phyloP scores from a whole-genome alignment of 2,113 vertebrate species.

The Paralichthys olivaceus region DNA sequence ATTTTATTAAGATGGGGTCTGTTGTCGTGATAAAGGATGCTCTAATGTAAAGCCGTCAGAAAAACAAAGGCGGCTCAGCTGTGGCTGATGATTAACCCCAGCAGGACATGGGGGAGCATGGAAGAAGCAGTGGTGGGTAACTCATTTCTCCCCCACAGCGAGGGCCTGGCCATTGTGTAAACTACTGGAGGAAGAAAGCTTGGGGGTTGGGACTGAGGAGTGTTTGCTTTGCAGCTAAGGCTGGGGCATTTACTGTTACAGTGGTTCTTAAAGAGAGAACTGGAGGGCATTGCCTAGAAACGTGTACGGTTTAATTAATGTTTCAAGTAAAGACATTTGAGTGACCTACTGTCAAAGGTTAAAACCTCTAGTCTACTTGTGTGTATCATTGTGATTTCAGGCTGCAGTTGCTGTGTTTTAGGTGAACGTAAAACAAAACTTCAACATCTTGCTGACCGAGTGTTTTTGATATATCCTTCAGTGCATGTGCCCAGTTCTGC shows the following conservation, averaged over 20 bases:
- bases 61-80: slow-evolving; percentile 73
- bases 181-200: slow-evolving; percentile 60
- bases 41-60: slow-evolving; percentile 73
- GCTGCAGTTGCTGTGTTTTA: neutral
- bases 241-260: slow-evolving; percentile 59
- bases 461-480: neutral
- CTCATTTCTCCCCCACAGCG: slow-evolving; percentile 81
- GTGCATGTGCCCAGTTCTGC: slow-evolving; percentile 13
- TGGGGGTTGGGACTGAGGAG: slow-evolving; percentile 64
- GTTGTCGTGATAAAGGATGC: slow-evolving; percentile 53
- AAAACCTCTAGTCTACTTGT: neutral
- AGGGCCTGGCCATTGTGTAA: slow-evolving; percentile 80
- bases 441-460: neutral
- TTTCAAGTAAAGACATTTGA: neutral
- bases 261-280: slow-evolving; percentile 28
- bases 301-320: slow-evolving; percentile 11
- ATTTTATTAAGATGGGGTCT: slow-evolving; percentile 17
- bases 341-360: neutral
- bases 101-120: slow-evolving; percentile 77
- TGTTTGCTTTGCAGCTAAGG: slow-evolving; percentile 66
- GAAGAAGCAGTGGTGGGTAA: slow-evolving; percentile 79
- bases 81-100: slow-evolving; percentile 84
- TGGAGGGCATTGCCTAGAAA: neutral
- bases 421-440: slow-evolving; percentile 12
- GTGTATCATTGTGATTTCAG: neutral